These are phyloP conservation scores for Cremastinae sp. DNA, from an alignment of 2,888 invertebrate genomes.

Conservation along the genomic window DNA sequence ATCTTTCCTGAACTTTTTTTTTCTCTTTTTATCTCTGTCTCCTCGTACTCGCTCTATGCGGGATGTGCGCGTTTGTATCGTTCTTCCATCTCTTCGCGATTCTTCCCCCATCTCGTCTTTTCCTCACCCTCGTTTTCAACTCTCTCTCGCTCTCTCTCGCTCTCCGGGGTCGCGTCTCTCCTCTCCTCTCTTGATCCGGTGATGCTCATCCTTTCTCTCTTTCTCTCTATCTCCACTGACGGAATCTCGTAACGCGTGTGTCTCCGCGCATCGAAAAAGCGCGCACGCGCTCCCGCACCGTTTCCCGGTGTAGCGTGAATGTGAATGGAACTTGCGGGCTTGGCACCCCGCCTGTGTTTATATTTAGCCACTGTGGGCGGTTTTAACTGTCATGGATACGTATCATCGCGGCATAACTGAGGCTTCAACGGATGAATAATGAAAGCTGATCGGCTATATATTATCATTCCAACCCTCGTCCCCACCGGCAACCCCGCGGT, in stretches of 20 bases:
- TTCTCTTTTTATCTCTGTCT: constrained; percentile 15
- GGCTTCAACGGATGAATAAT: constrained; percentile 78
- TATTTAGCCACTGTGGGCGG: constrained; percentile 80
- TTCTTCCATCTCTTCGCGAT: constrained; percentile 11
- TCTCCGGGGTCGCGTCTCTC: not conserved
- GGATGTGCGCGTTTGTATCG: constrained; percentile 46
- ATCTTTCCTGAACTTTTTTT: constrained; percentile 61
- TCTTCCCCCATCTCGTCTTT: not conserved
- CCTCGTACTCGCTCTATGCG: constrained; percentile 75
- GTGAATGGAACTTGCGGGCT: constrained; percentile 77
- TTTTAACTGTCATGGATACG: constrained; percentile 80
- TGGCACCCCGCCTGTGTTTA: constrained; percentile 79
- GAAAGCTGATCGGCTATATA: constrained; percentile 70
- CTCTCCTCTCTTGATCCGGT: constrained; percentile 12
- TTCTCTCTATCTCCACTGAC: constrained; percentile 18
- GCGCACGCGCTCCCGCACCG: constrained; percentile 44
- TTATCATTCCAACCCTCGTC: constrained; percentile 17
- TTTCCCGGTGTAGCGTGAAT: constrained; percentile 71
- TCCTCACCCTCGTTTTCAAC: constrained; percentile 23
- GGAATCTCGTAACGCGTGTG: constrained; percentile 27
- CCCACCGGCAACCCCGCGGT: not conserved
- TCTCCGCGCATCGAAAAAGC: constrained; percentile 39
- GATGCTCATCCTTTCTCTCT: constrained; percentile 5
- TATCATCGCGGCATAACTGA: constrained; percentile 79
- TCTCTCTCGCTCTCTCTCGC: constrained; percentile 23